These are phyloP conservation scores for Beris chalybata DNA, from an alignment of 2,888 invertebrate species.

Conservation along the genomic window DNA sequence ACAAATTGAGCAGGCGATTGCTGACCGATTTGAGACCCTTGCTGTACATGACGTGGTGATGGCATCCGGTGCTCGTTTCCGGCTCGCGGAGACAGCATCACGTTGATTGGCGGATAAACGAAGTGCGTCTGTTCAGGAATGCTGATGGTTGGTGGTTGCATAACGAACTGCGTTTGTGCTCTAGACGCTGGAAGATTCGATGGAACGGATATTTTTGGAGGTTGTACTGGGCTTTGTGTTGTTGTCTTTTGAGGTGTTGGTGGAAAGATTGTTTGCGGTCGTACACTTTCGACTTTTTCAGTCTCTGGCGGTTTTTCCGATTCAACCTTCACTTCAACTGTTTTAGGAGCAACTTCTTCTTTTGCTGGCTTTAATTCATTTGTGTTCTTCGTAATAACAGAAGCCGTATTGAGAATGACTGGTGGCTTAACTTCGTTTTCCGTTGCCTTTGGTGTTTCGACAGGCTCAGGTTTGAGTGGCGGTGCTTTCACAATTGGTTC, in stretches of 20 bases:
- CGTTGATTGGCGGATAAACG: slow-evolving; percentile 48
- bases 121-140: slow-evolving; percentile 60
- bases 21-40: slow-evolving; percentile 39
- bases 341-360: slow-evolving; percentile 3
- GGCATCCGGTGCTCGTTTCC: slow-evolving; percentile 47
- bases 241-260: slow-evolving; percentile 7
- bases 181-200: slow-evolving; percentile 2
- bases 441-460: not conserved
- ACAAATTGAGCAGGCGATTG: slow-evolving; percentile 37
- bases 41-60: slow-evolving; percentile 42
- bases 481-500: slow-evolving; percentile 3
- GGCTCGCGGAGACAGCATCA: slow-evolving; percentile 53
- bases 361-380: slow-evolving; percentile 40
- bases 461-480: not conserved
- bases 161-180: slow-evolving; percentile 53
- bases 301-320: not conserved
- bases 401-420: slow-evolving; percentile 44
- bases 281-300: slow-evolving; percentile 5
- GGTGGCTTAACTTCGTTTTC: slow-evolving; percentile 21
- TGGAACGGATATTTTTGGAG: slow-evolving; percentile 3
- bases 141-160: slow-evolving; percentile 69
- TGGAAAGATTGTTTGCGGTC: not conserved
- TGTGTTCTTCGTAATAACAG: slow-evolving; percentile 46
- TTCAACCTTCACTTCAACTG: not conserved
- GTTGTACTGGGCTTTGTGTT: slow-evolving; percentile 14